Evolutionary conservation across 2,797 vertebrate genomes (phyloP).

Genomic region (Spea hammondii): DNA sequence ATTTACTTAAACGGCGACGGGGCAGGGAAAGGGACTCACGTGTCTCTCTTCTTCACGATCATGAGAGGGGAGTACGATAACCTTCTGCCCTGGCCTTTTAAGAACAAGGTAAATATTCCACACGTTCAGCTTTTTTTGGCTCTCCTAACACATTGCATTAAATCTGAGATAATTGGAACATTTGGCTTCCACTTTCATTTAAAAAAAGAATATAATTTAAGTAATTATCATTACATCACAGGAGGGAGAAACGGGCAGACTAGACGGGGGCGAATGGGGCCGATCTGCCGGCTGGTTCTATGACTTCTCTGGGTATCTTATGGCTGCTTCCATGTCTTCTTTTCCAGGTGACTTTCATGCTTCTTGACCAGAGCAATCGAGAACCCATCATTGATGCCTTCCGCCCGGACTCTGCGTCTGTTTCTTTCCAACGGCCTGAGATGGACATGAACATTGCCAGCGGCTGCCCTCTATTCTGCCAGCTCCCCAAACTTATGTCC

Average conservation of each 20-base stretch:
- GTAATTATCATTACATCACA: too few relatives aligned
- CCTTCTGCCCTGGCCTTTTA: conserved; percentile 78
- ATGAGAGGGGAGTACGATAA: conserved; percentile 81
- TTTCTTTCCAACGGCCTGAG: conserved; percentile 76
- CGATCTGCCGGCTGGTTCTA: too few relatives aligned
- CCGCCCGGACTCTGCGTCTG: conserved; percentile 72
- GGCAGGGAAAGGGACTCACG: conserved; percentile 72
- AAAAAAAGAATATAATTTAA: too few relatives aligned
- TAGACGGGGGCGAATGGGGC: too few relatives aligned
- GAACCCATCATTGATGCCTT: conserved; percentile 77
- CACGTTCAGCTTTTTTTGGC: too few relatives aligned
- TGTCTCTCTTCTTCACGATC: conserved; percentile 81
- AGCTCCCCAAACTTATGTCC: conserved; percentile 70
- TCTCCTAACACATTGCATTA: neutral
- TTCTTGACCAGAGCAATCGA: conserved; percentile 79
- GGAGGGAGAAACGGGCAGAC: too few relatives aligned
- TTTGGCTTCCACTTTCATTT: too few relatives aligned
- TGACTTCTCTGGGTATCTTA: neutral
- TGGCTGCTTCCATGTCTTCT: neutral
- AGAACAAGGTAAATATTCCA: conserved; percentile 72
- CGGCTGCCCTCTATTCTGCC: conserved; percentile 78
- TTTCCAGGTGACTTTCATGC: conserved; percentile 78
- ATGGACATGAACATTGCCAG: conserved; percentile 80
- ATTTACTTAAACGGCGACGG: conserved; percentile 81
- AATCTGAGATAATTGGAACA: too few relatives aligned